These are phyloP conservation scores for Thunnus albacares DNA, from an alignment of 2,797 vertebrate genomes.

Conservation along the genomic window DNA sequence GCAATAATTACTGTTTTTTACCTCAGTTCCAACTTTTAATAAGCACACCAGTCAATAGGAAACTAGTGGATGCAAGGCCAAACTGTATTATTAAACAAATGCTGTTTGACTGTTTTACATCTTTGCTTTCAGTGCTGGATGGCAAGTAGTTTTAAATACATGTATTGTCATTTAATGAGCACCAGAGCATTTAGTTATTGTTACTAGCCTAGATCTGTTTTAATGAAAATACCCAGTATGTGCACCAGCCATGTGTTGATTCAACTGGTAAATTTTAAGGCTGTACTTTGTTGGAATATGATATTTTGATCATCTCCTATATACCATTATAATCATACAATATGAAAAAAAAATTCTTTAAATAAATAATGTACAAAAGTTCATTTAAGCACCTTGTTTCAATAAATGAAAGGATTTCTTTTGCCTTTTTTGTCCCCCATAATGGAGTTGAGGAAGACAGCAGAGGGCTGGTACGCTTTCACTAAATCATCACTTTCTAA, in stretches of 20 bases:
- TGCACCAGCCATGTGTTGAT: background rate
- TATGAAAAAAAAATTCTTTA: background rate
- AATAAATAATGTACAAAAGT: background rate
- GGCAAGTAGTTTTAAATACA: conserved; percentile 16
- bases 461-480: conserved; percentile 52
- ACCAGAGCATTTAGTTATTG: background rate
- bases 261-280: background rate
- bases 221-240: background rate
- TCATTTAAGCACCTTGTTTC: background rate
- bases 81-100: conserved; percentile 36
- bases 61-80: conserved; percentile 20
- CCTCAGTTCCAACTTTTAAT: conserved; percentile 4
- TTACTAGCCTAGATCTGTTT: background rate
- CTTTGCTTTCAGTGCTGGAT: conserved; percentile 20
- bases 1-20: conserved; percentile 28
- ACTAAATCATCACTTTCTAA: conserved; percentile 78
- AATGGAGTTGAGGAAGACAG: conserved; percentile 47
- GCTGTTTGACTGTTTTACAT: conserved; percentile 36
- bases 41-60: conserved; percentile 8
- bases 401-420: conserved; percentile 34
- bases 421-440: conserved; percentile 22
- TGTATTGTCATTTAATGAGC: background rate
- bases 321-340: background rate
- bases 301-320: background rate
- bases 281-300: background rate